Base-by-base conservation (phyloP, 2,888 invertebrate species). In the Sesia apiformis region DNA sequence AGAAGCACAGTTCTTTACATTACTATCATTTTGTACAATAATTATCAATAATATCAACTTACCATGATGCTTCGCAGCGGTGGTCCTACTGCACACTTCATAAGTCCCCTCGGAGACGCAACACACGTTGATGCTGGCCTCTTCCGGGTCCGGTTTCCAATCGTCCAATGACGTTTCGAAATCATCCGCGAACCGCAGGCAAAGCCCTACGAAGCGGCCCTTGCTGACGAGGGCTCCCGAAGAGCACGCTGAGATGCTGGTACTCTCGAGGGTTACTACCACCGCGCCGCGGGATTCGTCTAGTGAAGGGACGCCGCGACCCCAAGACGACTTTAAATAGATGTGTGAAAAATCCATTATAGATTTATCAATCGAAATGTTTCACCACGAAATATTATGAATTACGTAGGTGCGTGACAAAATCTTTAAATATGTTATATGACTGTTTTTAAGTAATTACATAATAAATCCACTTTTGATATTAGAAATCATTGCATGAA, bases 81-180 rank as follows among this genome's bases (percentile, higher is more conserved):
- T 94, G 0, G 98, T 98, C 58, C 97, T 91, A 61, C 97, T 97
- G 86, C 97, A 98, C 4, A 99, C 97, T 89, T 99, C 98, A 74
- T 98, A 99, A 1, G 98, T 98, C 8, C 99, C 99, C 81, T 98
- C 98, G 5, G 98, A 98, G n/a, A 99, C 99, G 55, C 97, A 96
- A 84, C 99, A 98, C 50, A 97, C 91, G 78, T 97, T 97, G 93
- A 96, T 94, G 55, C 94, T 94, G 57, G 92, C 92, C 70, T 96
- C 96, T 53, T 91, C 92, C 3, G 50, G 7, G 70, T 96, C 95
- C 0, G 98, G 98, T 80, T 97, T 97, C 98, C 98, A 98, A 80
- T 98, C 98, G 76, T 98, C 98, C 67, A 98, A 90, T 40, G 97
- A 96, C 0, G 97, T 96, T 85, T 98, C 98, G 85, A 98, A 98